Conservation (phyloP, 2,113 vertebrate species). For the Nycticryphes semicollaris region DNA sequence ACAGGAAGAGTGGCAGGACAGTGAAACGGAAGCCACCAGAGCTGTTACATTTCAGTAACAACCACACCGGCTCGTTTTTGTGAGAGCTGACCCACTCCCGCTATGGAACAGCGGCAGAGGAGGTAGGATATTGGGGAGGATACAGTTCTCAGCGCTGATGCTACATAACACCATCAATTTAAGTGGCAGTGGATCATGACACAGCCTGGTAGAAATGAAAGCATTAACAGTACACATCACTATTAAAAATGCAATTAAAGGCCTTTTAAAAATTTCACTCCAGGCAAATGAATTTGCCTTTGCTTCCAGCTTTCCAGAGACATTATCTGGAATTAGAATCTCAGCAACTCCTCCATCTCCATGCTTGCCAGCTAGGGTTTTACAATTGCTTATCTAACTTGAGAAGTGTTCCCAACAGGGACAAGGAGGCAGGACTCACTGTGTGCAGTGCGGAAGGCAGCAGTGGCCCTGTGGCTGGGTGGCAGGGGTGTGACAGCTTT, state of each 20-base stretch:
- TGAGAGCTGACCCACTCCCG: neutral
- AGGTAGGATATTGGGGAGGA: neutral
- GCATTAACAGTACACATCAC: neutral
- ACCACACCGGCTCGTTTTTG: fast-evolving
- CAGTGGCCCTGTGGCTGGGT: neutral
- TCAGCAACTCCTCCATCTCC: neutral
- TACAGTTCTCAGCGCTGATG: neutral
- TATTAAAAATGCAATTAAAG: neutral
- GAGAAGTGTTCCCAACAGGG: neutral
- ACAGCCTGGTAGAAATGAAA: neutral
- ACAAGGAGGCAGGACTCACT: neutral
- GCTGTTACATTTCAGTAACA: neutral
- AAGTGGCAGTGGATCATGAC: neutral
- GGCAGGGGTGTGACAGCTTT: neutral
- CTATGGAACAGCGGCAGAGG: fast-evolving
- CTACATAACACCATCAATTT: neutral
- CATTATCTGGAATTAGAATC: neutral
- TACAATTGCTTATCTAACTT: neutral
- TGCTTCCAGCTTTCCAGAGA: neutral
- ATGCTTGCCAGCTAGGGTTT: neutral
- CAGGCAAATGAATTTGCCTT: neutral
- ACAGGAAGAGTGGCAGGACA: neutral
- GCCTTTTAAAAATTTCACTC: neutral
- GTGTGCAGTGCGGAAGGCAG: fast-evolving
- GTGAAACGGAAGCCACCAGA: neutral